Evolutionary conservation across 1,140 invertebrate genomes (phyloP), one percentile per base, ranked within the genome.

Genomic region (Chelonus insularis): DNA sequence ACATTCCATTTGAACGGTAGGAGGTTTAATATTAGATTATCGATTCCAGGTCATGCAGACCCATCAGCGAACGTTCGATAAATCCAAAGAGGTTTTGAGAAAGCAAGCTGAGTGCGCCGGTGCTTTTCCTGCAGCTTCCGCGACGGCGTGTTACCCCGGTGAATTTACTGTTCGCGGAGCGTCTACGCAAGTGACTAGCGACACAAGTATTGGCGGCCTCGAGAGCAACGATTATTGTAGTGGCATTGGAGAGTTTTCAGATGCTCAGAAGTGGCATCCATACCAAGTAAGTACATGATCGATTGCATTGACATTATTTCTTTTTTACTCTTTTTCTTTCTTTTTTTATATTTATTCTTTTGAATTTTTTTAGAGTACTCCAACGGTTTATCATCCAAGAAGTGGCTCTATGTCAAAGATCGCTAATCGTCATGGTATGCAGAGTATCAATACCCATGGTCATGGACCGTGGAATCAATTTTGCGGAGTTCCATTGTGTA

Each of bases 241-340:
- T 18, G 41, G 74, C 55, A 72, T 76, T 60, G 68, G 39, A 9
- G 78, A 79, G 57, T 72, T 78, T 50, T 51, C 70, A 12, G 79
- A 80, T 4, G 68, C 67, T 1, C 79, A 79, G 60, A 82, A 82
- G 43, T 82, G 79, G 80, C 76, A 80, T 68, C 78, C 78, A 68
- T 82, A 82, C 76, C 80, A 80, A 71, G 79, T 82, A 65, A 68
- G 60, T 60, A 25, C 21, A 12, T 9, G 34, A 51, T 55, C 21
- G 39, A 60, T 60, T 23, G 34, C 48, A 60, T 60, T 60, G 58
- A 60, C 50, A 60, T 32, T 21, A 41, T 60, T 60, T 39, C 32
- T 1, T 36, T 23, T 34, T 37, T 50, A 47, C 20, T 41, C 18
- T 52, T 45, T 50, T 58, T 18, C 18, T 21, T 59, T 47, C 36